These are phyloP conservation scores for Brachynemurus nebulosus DNA, from an alignment of 2,888 invertebrate species.

Conservation along the genomic window DNA sequence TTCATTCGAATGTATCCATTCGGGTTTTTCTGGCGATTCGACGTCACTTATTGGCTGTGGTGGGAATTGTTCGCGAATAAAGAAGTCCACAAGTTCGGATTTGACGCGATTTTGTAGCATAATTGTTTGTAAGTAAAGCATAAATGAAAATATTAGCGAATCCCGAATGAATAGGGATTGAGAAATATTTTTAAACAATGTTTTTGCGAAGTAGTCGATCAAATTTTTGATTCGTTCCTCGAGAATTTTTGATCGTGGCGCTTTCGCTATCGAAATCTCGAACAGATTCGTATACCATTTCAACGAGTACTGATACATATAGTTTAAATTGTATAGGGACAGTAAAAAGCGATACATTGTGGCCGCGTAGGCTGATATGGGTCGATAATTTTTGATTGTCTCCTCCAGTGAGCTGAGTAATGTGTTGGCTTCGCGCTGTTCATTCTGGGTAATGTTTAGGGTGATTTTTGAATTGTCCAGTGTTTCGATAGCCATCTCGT, in stretches of 20 bases:
- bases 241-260: slow-evolving; percentile 55
- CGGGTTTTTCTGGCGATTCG: slow-evolving; percentile 53
- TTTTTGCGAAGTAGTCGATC: slow-evolving; percentile 62
- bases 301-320: slow-evolving; percentile 81
- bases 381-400: slow-evolving; percentile 58
- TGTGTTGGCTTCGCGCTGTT: slow-evolving; percentile 62
- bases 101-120: slow-evolving; percentile 41
- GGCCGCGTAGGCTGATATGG: slow-evolving; percentile 67
- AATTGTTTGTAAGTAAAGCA: slow-evolving; percentile 60
- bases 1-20: slow-evolving; percentile 34
- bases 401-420: slow-evolving; percentile 65
- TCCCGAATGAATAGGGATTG: slow-evolving; percentile 77
- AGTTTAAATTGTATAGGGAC: slow-evolving; percentile 70
- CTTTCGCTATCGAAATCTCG: slow-evolving; percentile 59
- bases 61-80: slow-evolving; percentile 62
- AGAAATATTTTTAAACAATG: slow-evolving; percentile 67
- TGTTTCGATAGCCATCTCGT: slow-evolving; percentile 77
- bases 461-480: slow-evolving; percentile 73
- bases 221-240: slow-evolving; percentile 54
- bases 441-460: slow-evolving; percentile 67
- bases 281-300: slow-evolving; percentile 79
- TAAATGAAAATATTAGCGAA: slow-evolving; percentile 68
- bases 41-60: slow-evolving; percentile 45
- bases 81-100: slow-evolving; percentile 48
- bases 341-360: slow-evolving; percentile 70